Evolutionary conservation across 1,140 invertebrate genomes (phyloP), one percentile per base, ranked within the genome.

Genomic region (Propsilocerus akamusi): DNA sequence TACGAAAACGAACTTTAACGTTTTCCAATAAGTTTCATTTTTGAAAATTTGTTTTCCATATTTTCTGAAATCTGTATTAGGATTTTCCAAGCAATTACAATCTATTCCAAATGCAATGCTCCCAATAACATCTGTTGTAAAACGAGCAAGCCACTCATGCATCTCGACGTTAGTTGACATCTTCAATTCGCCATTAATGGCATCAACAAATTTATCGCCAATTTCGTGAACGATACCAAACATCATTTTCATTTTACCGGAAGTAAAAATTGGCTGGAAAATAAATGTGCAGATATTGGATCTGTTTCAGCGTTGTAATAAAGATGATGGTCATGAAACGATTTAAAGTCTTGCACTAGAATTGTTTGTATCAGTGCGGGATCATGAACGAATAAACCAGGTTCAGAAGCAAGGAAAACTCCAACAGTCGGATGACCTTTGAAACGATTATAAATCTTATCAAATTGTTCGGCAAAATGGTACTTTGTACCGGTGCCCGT

Each of bases 241-340:
- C 72, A 74, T 74, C 12, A 58, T 68, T 54, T 73, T 76, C 55
- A 81, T 68, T 59, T 79, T 80, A 5, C 71, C 71, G 0, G 73
- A 72, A 23, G 69, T 69, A 52, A 76, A 75, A 5, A 72, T 61
- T 3, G 70, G 70, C 0, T 65, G 66, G 11, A 75, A 58, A 37
- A 64, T 64, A 7, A 48, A 58, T 48, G 73, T 60, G 30, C 53
- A 26, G 56, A 53, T 3, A 47, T 4, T n/a, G 46, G 46, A 47
- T 47, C 46, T 11, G 10, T 25, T 47, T 47, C 14, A 5, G 24
- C 22, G n/a, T 47, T 25, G 7, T 25, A 47, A 47, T 47, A 26
- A 25, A 47, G 14, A 17, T 11, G 47, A 4, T 57, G 55, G 30
- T 41, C 41, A 28, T 54, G 50, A 50, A 62, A 63, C 2, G 26